phyloP scores from a whole-genome alignment of 1,140 invertebrate species.

The Camponotus pennsylvanicus region DNA sequence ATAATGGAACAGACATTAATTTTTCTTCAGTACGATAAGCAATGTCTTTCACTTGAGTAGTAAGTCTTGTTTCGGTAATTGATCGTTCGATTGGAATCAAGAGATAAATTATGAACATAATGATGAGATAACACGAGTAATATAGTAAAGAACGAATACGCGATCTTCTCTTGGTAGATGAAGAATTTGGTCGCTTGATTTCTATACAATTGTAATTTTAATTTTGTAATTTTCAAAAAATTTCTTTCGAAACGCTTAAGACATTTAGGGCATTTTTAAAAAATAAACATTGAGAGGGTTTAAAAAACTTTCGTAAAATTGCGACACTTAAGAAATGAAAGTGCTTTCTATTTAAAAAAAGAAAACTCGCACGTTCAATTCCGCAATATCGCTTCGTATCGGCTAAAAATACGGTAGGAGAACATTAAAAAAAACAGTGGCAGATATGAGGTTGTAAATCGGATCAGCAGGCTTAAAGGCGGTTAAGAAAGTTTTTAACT shows the following conservation, averaged over 20 bases:
- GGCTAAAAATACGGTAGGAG: conserved; percentile 7
- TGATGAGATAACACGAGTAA: neutral
- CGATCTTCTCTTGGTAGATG: neutral
- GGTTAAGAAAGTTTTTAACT: conserved; percentile 36
- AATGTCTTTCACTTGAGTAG: conserved; percentile 19
- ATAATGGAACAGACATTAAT: neutral
- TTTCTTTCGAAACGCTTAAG: neutral
- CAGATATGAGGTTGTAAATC: conserved; percentile 33
- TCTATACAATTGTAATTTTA: neutral
- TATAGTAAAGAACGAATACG: neutral
- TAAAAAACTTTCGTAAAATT: neutral
- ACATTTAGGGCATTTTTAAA: neutral
- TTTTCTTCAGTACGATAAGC: conserved; percentile 17
- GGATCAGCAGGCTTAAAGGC: conserved; percentile 27
- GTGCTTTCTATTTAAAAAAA: conserved; percentile 6
- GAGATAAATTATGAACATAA: conserved; percentile 46
- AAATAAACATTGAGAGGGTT: neutral
- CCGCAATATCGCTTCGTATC: neutral
- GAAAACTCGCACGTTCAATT: neutral
- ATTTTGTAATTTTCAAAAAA: too few species aligned
- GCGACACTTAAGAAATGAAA: neutral
- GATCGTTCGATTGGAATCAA: conserved; percentile 30
- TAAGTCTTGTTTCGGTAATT: conserved; percentile 56
- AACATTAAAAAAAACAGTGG: conserved; percentile 53
- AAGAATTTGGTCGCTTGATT: neutral